Evolutionary conservation across 64 coral and sea anemone species (phyloP), one percentile per base, ranked within the genome.

Genomic region (Acropora tenuis): DNA sequence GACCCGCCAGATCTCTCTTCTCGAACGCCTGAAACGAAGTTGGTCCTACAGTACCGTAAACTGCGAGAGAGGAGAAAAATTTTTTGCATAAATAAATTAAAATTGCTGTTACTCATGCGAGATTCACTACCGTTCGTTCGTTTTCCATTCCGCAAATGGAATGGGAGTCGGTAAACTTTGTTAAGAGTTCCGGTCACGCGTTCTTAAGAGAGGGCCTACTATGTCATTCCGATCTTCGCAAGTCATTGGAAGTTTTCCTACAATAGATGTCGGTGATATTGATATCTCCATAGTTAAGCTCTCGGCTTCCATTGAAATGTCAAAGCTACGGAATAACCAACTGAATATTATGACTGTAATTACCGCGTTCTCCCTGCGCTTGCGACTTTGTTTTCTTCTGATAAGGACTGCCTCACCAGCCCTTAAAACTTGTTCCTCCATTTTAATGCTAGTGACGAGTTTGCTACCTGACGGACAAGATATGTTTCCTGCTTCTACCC

Each of bases 311-410:
- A 5, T 55, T 55, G 5, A 7, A 7, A 55, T 5, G 52, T 55
- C 52, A 55, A 55, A 55, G 52, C 52, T 5, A 55, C 52, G 52
- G 52, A 55, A 55, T 55, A 7, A 10, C 52, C 5, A 55, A 55
- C 30, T 30, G 52, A 55, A 7, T 7, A 55, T 55, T 65, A 43
- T 30, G 30, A 66, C n/a, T 6, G 52, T 30, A 71, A 5, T 71
- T 69, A 85, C 82, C 61, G 6, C 46, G 40, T 85, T 85, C 44
- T 71, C 65, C 43, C 46, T 50, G n/a, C 82, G 63, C 82, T 8
- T 72, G 3, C 82, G 82, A 71, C 61, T 69, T 71, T 71, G 82
- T 85, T 71, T 85, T 85, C 82, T 69, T 48, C 82, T 67, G 44
- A 50, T 69, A 16, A 85, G 9, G 40, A 85, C 82, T 71, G 65